Evolutionary conservation across 2,113 vertebrate genomes (phyloP), one percentile per base, ranked within the genome.

Genomic region (Paracanthobrama guichenoti): DNA sequence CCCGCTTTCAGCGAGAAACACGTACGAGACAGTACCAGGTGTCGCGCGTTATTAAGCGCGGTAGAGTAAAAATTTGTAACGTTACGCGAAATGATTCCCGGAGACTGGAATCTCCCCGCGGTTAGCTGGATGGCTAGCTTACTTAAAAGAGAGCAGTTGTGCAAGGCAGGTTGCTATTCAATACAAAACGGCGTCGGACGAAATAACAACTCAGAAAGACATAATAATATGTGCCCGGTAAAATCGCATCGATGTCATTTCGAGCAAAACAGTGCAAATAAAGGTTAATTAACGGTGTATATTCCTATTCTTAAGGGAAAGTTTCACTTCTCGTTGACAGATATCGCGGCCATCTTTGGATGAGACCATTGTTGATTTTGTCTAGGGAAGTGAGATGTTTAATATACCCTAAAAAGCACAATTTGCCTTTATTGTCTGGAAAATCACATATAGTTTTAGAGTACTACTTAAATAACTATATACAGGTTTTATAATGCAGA

Each of bases 331-430:
- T 88, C 81, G 89, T 89, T 88, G 89, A 90, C 90, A 92, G 88
- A 91, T 88, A 89, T 88, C 90, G 85, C 90, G 89, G 93, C 94
- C 94, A 95, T 95, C 76, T 94, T 93, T 67, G 87, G 93, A 91
- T 67, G 28, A 18, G n/a, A 86, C 90, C 88, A 94, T 35, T 53
- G 13, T 12, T 2, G 1, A 3, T 4, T 39, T 64, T 69, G 5
- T n/a, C 14, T 60, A 53, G 88, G 86, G 91, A 35, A 6, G 31
- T 42, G 13, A 57, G 89, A 0, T 12, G 11, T 42, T 11, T 39
- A 8, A 69, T 83, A 57, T 39, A 6, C 1, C 16, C 2, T 14
- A 53, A 7, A n/a, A 18, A 28, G 42, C 9, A n/a, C 11, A 12
- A 13, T 39, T 79, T 46, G 14, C 31, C 24, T 72, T 57, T 24